Conservation (phyloP, 2,113 vertebrate species). For the Mormoops blainvillei region DNA sequence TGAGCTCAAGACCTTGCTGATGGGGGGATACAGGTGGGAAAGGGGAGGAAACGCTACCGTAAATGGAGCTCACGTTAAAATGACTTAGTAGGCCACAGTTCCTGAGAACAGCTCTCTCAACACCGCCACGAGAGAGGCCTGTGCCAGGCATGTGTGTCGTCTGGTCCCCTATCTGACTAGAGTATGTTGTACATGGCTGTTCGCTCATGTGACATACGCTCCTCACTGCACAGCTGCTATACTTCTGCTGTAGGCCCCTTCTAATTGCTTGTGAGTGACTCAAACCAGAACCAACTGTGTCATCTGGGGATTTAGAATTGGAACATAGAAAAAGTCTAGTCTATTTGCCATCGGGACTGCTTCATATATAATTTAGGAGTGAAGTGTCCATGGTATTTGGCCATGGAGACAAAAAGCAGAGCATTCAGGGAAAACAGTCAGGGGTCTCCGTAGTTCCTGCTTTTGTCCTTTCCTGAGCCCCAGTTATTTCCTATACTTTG, state of each 20-base stretch:
- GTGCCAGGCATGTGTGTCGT: not conserved
- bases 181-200: not conserved
- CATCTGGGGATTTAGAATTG: not conserved
- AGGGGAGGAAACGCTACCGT: not conserved
- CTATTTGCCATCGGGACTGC: not conserved
- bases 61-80: not conserved
- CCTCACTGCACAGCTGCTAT: not conserved
- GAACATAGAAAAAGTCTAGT: not conserved
- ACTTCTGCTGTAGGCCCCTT: not conserved
- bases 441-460: not conserved
- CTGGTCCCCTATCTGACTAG: not conserved
- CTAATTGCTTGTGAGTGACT: not conserved
- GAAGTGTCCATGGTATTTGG: not conserved
- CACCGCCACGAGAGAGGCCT: not conserved
- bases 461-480: not conserved
- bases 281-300: not conserved
- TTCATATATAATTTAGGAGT: not conserved
- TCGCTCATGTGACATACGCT: not conserved
- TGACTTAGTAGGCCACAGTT: not conserved
- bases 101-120: not conserved
- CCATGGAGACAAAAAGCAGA: not conserved
- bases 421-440: not conserved
- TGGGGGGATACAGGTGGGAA: too few species aligned
- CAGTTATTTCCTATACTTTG: not conserved
- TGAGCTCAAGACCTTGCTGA: not conserved